These are phyloP conservation scores for Serripes groenlandicus DNA, from an alignment of 2,888 invertebrate genomes.

Conservation along the genomic window DNA sequence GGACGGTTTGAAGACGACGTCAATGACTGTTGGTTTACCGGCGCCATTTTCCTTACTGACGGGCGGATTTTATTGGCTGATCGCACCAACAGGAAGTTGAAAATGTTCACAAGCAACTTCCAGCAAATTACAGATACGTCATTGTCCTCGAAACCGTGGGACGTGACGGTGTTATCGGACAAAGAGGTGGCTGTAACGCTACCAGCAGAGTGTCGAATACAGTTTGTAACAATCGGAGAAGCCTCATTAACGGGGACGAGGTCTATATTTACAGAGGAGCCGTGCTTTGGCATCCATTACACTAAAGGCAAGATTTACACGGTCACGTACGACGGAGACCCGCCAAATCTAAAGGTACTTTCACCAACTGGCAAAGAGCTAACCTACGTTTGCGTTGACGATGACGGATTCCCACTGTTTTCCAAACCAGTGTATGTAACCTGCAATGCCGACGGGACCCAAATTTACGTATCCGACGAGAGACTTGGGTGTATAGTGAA, in stretches of 20 bases:
- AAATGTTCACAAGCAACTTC: conserved; percentile 66
- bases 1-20: conserved; percentile 59
- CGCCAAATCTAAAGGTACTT: conserved; percentile 69
- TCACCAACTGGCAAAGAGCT: conserved; percentile 65
- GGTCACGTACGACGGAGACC: conserved; percentile 71
- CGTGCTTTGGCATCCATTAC: conserved; percentile 68
- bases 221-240: conserved; percentile 56
- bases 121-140: conserved; percentile 43
- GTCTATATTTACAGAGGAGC: conserved; percentile 65
- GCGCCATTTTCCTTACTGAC: conserved; percentile 67
- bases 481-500: conserved; percentile 65
- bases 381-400: conserved; percentile 69
- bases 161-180: conserved; percentile 63
- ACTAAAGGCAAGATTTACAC: conserved; percentile 66
- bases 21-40: conserved; percentile 72
- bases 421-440: conserved; percentile 73
- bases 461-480: conserved; percentile 71
- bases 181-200: conserved; percentile 69
- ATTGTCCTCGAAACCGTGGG: conserved; percentile 72
- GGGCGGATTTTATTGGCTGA: conserved; percentile 69
- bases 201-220: conserved; percentile 69
- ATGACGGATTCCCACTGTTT: conserved; percentile 70
- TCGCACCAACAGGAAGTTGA: conserved; percentile 70
- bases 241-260: conserved; percentile 40
- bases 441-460: conserved; percentile 52